Evolutionary conservation across 37 sponge, comb jelly and placozoan genomes (phyloP).

Genomic region (Hexactinellida sp.): DNA sequence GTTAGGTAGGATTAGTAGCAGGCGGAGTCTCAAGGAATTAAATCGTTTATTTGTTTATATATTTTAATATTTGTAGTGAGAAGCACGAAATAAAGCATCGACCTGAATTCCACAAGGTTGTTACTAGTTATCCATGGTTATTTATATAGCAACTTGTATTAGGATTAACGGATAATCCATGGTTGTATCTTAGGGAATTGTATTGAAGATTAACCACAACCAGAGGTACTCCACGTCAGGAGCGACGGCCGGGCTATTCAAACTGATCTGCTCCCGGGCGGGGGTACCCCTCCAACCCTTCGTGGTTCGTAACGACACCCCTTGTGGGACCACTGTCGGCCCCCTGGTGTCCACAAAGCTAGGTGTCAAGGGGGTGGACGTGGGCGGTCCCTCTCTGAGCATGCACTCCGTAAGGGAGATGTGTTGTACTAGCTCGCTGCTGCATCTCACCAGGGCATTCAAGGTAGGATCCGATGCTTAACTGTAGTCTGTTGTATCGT

Average conservation of each 20-base stretch:
- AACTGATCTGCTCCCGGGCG: slow-evolving; percentile 35
- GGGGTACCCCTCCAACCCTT: slow-evolving; percentile 72
- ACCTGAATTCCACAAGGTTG: slow-evolving; percentile 63
- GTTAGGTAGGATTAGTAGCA: no score
- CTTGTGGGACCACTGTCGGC: slow-evolving; percentile 91
- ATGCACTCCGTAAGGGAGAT: slow-evolving; percentile 95
- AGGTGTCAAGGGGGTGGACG: slow-evolving; percentile 70
- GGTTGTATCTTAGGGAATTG: slow-evolving; percentile 60
- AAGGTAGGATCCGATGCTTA: slow-evolving; percentile 47
- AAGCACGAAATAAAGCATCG: slow-evolving; percentile 75
- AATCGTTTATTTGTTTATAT: no score
- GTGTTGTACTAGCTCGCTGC: slow-evolving; percentile 62
- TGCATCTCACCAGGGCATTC: slow-evolving; percentile 47
- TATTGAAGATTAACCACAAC: slow-evolving; percentile 78
- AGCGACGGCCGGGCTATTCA: slow-evolving; percentile 58
- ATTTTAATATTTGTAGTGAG: slow-evolving; percentile 24
- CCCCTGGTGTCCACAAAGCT: slow-evolving; percentile 80
- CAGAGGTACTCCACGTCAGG: slow-evolving; percentile 92
- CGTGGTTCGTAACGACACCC: slow-evolving; percentile 79
- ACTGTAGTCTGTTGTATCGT: background rate
- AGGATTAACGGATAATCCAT: no score
- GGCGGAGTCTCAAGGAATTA: no score
- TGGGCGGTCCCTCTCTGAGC: slow-evolving; percentile 77
- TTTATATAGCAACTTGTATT: no score
- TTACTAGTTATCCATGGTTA: no score